Conservation (phyloP, 2,888 invertebrate genomes). For the Salpingus planirostris region DNA sequence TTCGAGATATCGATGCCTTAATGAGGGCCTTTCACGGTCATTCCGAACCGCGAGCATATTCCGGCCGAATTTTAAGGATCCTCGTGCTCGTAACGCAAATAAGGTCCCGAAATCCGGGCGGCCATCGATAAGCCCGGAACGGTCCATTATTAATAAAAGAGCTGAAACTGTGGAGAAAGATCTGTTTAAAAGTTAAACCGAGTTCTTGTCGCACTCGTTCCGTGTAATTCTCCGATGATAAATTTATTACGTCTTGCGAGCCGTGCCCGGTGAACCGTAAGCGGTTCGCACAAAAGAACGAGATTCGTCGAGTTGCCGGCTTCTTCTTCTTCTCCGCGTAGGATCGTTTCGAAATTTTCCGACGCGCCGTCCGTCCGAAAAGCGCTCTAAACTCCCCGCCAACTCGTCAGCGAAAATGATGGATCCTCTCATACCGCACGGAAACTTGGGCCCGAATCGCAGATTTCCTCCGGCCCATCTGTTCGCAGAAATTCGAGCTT, state of each 20-base stretch:
- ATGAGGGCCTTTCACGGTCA: too few relatives aligned
- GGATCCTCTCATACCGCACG: constrained; percentile 4
- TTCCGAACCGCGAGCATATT: too few relatives aligned
- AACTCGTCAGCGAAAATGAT: constrained; percentile 7
- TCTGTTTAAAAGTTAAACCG: constrained; percentile 1
- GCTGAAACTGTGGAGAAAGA: too few relatives aligned
- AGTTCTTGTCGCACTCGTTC: constrained; percentile 5
- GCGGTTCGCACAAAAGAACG: constrained; percentile 2
- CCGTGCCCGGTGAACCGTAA: constrained; percentile 4
- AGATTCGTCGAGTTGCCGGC: constrained; percentile 3
- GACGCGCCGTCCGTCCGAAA: constrained; percentile 1
- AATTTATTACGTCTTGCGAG: constrained; percentile 6
- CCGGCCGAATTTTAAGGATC: too few relatives aligned
- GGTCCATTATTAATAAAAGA: too few relatives aligned
- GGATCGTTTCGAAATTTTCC: constrained; percentile 6
- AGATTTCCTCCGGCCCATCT: too few relatives aligned
- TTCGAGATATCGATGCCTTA: too few relatives aligned
- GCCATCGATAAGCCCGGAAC: too few relatives aligned
- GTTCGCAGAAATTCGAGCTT: too few relatives aligned
- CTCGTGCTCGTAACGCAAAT: too few relatives aligned
- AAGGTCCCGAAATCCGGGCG: too few relatives aligned
- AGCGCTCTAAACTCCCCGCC: constrained; percentile 4
- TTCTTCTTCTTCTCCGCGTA: not conserved
- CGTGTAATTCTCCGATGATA: constrained; percentile 7
- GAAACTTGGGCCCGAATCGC: too few relatives aligned